Conservation (phyloP, 2,797 vertebrate species). For the Tokudaia tokunoshimensis region DNA sequence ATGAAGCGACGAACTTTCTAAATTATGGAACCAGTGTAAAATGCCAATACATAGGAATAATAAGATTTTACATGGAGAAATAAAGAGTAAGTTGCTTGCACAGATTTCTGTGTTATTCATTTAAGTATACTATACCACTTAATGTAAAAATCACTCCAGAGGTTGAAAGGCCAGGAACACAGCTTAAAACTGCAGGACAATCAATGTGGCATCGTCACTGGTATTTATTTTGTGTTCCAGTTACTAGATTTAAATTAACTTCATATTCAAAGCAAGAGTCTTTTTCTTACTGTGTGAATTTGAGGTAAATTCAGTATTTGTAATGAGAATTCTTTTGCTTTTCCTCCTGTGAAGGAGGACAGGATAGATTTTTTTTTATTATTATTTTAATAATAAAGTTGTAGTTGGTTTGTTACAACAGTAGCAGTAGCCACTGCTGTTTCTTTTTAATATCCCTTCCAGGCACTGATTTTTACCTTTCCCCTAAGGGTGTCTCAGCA, state of each 20-base stretch:
- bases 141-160: not conserved
- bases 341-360: conserved; percentile 9
- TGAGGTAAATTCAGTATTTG: conserved; percentile 28
- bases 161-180: conserved; percentile 44
- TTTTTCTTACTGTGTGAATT: not conserved
- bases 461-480: conserved; percentile 55
- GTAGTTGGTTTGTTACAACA: conserved; percentile 33
- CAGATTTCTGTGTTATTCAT: conserved; percentile 83
- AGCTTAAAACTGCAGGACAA: conserved; percentile 13
- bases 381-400: conserved; percentile 31
- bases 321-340: not conserved
- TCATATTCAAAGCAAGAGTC: conserved; percentile 59
- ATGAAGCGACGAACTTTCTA: conserved; percentile 85
- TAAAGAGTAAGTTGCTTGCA: conserved; percentile 80
- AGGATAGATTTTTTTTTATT: not conserved
- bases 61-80: conserved; percentile 85
- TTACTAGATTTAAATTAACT: conserved; percentile 75
- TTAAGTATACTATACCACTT: conserved; percentile 56
- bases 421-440: not conserved
- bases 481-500: conserved; percentile 32
- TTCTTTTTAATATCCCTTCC: conserved; percentile 46
- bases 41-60: conserved; percentile 83
- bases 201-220: not conserved
- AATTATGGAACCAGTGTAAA: conserved; percentile 81
- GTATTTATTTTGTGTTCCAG: conserved; percentile 51